Conservation (phyloP, 2,888 invertebrate species). For the Noctua pronuba region DNA sequence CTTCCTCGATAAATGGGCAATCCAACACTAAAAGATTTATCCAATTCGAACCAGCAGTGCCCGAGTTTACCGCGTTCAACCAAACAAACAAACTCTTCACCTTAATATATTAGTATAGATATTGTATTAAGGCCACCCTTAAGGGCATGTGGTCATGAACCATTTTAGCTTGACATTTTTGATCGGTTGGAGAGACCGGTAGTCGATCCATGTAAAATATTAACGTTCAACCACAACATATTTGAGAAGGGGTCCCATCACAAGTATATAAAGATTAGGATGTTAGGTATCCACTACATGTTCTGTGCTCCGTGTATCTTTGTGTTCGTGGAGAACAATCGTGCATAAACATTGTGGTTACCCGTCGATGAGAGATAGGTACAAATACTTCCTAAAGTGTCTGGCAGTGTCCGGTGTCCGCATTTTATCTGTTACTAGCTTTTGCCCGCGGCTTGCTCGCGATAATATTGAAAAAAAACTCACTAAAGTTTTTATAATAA, state of each 20-base stretch:
- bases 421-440: not conserved
- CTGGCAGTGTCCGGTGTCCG: not conserved
- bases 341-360: not conserved
- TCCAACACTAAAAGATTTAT: too few species aligned
- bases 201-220: not conserved
- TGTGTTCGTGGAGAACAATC: not conserved
- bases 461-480: too few species aligned
- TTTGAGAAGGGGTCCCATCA: not conserved
- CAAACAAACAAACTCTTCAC: too few species aligned
- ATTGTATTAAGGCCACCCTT: constrained; percentile 9
- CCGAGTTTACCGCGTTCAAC: too few species aligned
- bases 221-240: not conserved
- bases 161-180: not conserved
- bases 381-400: not conserved
- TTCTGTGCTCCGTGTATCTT: not conserved
- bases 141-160: constrained; percentile 8
- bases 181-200: not conserved
- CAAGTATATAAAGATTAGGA: not conserved
- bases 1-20: too few species aligned
- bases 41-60: too few species aligned
- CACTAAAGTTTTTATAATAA: too few species aligned
- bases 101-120: too few species aligned
- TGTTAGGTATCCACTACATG: not conserved
- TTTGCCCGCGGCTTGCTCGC: too few species aligned
- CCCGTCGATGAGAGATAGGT: not conserved